Base-by-base conservation (phyloP, 30 jellyfish, hydroid and myxozoan species). In the Clytia hemisphaerica region DNA sequence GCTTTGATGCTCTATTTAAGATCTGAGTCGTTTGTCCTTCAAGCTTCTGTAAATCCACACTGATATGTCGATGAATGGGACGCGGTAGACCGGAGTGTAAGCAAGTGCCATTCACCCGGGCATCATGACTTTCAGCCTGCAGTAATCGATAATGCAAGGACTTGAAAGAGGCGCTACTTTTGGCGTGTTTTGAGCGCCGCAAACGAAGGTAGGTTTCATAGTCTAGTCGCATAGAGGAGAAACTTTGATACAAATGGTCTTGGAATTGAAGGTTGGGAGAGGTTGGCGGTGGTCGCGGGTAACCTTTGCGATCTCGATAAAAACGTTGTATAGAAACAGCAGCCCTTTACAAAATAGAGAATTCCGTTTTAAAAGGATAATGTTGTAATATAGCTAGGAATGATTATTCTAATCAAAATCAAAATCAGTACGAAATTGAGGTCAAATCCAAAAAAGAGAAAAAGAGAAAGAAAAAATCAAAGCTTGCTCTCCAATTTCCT, bases 241-340 rank as follows among this genome's bases (percentile, higher is more conserved):
- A 36, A 40, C 83, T 75, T 4, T 34, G 46, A 53, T 33, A 54
- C 70, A 45, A 21, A n/a, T 26, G 74, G 32, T 36, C 46, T 5
- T 66, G 15, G 12, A 15, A 30, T 35, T 66, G 19, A 27, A 45
- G 22, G 72, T 37, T 44, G 44, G 79, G 79, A 40, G 79, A 37
- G 16, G 72, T 15, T 30, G 79, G 79, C 22, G 79, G 79, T 14
- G 83, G 84, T 18, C 28, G 45, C 0, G 57, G 77, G 33, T 54
- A 27, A 34, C 95, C 89, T 68, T 68, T 48, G 64, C 49, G 77
- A 5, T 47, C 62, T 16, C 95, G 88, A 40, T 76, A 84, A 55
- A 30, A 76, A 34, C 93, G 48, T 63, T 84, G 95, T 19, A 84
- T 84, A 2, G 84, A 66, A 19, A 84, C 93, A 16, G 95, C 93